Percentiles rank a stretch among this genome's conserved stretches.
phyloP scores from a whole-genome alignment of 2,113 vertebrate genomes.

The Tragelaphus strepsiceros region DNA sequence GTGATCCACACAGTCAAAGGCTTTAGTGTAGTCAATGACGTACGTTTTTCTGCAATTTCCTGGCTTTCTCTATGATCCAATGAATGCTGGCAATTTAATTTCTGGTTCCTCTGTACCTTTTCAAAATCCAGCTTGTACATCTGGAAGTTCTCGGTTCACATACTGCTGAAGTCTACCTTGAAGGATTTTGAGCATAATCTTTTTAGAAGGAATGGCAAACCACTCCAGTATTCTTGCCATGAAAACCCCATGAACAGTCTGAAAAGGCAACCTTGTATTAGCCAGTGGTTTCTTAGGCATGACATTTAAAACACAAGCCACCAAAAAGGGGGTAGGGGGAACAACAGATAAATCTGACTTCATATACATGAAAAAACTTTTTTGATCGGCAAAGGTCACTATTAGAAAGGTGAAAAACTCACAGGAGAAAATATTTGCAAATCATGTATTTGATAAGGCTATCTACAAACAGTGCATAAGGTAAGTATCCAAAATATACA shows the following conservation, averaged over 20 bases:
- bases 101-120: neutral
- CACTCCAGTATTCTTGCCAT: neutral
- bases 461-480: neutral
- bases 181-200: neutral
- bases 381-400: neutral
- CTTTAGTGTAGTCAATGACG: neutral
- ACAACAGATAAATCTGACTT: neutral
- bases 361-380: neutral
- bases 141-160: neutral
- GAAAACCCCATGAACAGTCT: neutral
- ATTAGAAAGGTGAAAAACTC: neutral
- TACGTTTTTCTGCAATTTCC: neutral
- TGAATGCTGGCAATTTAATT: neutral
- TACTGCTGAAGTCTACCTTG: neutral
- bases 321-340: neutral
- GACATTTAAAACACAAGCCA: neutral
- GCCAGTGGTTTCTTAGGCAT: neutral
- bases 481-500: neutral
- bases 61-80: neutral
- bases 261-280: neutral
- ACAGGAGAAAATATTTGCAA: neutral
- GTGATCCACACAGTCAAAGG: neutral
- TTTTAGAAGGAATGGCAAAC: neutral
- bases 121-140: neutral
- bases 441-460: neutral